phyloP scores from a whole-genome alignment of 35 echinoderm and acorn worm genomes.

The Ophioderma brevispina region DNA sequence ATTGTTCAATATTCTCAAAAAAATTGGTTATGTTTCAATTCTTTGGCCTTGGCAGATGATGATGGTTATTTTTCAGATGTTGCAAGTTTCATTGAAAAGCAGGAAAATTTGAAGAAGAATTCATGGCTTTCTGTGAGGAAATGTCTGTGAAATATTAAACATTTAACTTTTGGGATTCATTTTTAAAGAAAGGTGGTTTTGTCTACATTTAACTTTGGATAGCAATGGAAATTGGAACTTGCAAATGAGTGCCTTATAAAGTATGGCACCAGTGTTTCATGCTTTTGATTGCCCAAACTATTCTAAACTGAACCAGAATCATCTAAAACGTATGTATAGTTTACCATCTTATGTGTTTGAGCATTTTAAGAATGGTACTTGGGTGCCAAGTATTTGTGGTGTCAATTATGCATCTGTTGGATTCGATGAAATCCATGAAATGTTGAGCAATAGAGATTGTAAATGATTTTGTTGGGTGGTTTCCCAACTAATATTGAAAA shows the following conservation, averaged over 20 bases:
- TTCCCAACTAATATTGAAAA: conserved; percentile 19
- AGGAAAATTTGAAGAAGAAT: not conserved
- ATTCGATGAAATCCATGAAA: conserved; percentile 21
- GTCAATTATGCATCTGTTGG: conserved; percentile 7
- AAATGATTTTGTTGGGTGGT: not conserved
- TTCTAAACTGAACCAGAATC: conserved; percentile 44
- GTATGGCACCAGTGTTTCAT: conserved; percentile 52
- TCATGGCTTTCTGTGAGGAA: not conserved
- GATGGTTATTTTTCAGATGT: not conserved
- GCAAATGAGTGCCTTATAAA: conserved; percentile 46
- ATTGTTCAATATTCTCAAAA: too few relatives aligned
- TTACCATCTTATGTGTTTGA: conserved; percentile 28
- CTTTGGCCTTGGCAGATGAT: not conserved
- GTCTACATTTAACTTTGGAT: conserved; percentile 31
- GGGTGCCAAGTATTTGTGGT: conserved; percentile 47
- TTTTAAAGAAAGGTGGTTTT: conserved; percentile 44
- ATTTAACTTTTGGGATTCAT: conserved; percentile 37
- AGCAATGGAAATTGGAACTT: conserved; percentile 57
- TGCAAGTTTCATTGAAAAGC: not conserved
- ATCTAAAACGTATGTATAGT: conserved; percentile 45
- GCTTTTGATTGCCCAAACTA: conserved; percentile 67
- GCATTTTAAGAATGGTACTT: conserved; percentile 60
- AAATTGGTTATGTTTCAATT: not conserved
- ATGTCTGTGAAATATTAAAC: conserved; percentile 31
- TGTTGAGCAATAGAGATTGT: conserved; percentile 9